phyloP scores from a whole-genome alignment of 2,113 vertebrate species.

The Circaetus gallicus region DNA sequence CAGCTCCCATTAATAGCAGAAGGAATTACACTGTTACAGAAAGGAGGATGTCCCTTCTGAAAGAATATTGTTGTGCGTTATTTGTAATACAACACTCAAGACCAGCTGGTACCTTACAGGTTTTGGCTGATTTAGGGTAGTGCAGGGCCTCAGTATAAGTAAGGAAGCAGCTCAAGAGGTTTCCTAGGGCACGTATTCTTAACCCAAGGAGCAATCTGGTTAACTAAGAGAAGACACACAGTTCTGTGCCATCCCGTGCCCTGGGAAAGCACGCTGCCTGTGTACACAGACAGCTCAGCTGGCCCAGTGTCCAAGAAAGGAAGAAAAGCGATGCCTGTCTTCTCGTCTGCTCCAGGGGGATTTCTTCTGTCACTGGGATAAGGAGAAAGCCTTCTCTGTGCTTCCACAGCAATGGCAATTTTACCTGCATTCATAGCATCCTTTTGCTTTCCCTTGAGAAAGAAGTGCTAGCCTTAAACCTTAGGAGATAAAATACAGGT shows the following conservation, averaged over 20 bases:
- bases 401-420: not conserved
- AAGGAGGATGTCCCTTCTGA: not conserved
- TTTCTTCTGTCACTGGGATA: not conserved
- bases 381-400: not conserved
- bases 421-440: not conserved
- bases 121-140: not conserved
- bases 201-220: not conserved
- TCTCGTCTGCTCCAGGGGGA: not conserved
- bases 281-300: not conserved
- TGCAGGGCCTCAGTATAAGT: not conserved
- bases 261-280: not conserved
- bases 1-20: conserved; percentile 36
- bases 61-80: not conserved
- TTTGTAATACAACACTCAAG: conserved; percentile 8
- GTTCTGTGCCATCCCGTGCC: not conserved
- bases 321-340: not conserved
- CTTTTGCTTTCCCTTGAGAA: not conserved
- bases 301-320: not conserved
- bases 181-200: not conserved
- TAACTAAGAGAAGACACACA: not conserved
- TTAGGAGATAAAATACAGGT: not conserved
- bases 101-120: not conserved
- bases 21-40: not conserved
- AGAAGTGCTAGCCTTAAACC: not conserved
- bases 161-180: not conserved